Conservation (phyloP, 2,113 vertebrate genomes). For the Cynoglossus semilaevis region DNA sequence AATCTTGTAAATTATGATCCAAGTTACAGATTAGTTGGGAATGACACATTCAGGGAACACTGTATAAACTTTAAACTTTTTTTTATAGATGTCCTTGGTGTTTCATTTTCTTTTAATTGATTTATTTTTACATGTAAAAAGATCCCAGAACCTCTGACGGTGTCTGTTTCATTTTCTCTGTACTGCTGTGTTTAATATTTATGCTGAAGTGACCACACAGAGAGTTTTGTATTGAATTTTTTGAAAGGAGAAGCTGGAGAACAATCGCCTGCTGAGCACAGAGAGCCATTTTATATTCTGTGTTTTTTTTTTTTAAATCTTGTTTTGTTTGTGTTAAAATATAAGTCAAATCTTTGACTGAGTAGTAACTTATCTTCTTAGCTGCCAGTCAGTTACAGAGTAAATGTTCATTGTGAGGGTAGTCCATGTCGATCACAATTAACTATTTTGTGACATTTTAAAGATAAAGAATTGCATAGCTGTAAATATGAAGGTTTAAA, state of each 20-base stretch:
- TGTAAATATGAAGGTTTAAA: no score
- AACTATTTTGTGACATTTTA: no score
- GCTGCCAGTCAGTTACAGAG: neutral
- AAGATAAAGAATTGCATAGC: no score
- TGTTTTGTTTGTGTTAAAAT: conserved; percentile 25
- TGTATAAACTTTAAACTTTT: no score
- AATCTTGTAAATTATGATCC: no score
- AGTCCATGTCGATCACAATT: no score
- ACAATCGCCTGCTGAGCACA: conserved; percentile 49
- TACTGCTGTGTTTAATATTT: conserved; percentile 38
- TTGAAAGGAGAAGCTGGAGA: conserved; percentile 35
- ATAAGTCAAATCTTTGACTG: conserved; percentile 20
- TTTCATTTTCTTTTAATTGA: no score
- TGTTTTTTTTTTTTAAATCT: conserved; percentile 37
- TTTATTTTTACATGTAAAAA: neutral
- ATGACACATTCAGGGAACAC: no score
- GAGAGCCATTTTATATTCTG: conserved; percentile 52
- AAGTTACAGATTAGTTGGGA: no score
- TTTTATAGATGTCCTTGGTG: no score
- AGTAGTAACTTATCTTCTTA: conserved; percentile 20
- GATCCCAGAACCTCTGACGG: conserved; percentile 10
- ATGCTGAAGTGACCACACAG: conserved; percentile 25
- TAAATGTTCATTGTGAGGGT: conserved; percentile 56
- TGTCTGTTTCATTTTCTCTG: conserved; percentile 17
- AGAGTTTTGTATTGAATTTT: conserved; percentile 31